phyloP scores from a whole-genome alignment of 2,888 invertebrate genomes.

The Lithophane leautieri region DNA sequence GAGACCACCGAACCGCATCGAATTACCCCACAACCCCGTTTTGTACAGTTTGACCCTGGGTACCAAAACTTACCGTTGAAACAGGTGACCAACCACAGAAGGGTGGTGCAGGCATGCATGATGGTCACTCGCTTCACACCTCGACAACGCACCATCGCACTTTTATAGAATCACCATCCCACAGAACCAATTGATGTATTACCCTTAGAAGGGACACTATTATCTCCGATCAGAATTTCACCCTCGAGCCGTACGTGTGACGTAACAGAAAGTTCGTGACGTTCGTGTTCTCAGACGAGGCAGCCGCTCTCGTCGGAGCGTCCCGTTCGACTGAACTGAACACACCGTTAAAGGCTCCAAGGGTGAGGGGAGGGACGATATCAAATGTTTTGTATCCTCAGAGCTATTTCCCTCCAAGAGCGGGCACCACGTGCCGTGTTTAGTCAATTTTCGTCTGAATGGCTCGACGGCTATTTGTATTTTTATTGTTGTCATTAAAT shows the following conservation, averaged over 20 bases:
- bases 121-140: slow-evolving; percentile 80
- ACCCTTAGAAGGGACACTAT: slow-evolving; percentile 69
- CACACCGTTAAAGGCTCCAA: slow-evolving; percentile 73
- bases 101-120: slow-evolving; percentile 80
- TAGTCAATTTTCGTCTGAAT: slow-evolving; percentile 85
- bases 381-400: slow-evolving; percentile 86
- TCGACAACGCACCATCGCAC: slow-evolving; percentile 85
- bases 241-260: slow-evolving; percentile 80
- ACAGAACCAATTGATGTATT: slow-evolving; percentile 78
- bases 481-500: slow-evolving; percentile 85
- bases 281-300: slow-evolving; percentile 53
- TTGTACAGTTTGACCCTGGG: slow-evolving; percentile 73
- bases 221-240: slow-evolving; percentile 77
- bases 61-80: slow-evolving; percentile 85
- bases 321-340: slow-evolving; percentile 80
- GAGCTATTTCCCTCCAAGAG: slow-evolving; percentile 81
- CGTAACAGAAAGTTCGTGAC: slow-evolving; percentile 83
- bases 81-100: slow-evolving; percentile 85
- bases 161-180: slow-evolving; percentile 84
- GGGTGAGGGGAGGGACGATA: slow-evolving; percentile 79
- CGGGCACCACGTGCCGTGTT: slow-evolving; percentile 84
- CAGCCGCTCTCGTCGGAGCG: slow-evolving; percentile 77
- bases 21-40: slow-evolving; percentile 71
- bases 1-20: slow-evolving; percentile 77
- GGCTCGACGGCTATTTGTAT: slow-evolving; percentile 79